phyloP scores from a whole-genome alignment of 37 sponge, comb jelly and placozoan species.

The Oopsacas minuta region DNA sequence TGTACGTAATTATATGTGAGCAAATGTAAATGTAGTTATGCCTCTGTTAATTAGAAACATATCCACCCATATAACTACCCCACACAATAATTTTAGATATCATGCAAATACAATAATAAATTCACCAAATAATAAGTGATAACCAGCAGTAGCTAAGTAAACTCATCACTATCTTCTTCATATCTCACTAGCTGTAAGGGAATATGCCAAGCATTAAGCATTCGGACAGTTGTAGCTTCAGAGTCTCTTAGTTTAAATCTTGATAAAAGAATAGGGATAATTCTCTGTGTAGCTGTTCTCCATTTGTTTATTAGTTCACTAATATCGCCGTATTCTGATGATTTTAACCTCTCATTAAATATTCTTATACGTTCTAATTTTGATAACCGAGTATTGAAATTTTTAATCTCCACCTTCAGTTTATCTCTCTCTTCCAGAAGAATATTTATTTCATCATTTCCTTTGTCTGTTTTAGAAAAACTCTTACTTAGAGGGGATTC shows the following conservation, averaged over 20 bases:
- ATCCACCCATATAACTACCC: too few relatives aligned
- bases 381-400: background rate
- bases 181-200: background rate
- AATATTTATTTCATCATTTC: background rate
- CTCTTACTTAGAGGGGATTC: background rate
- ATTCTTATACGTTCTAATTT: background rate
- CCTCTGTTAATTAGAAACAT: too few relatives aligned
- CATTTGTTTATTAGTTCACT: background rate
- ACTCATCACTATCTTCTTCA: background rate
- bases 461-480: background rate
- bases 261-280: background rate
- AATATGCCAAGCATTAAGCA: background rate
- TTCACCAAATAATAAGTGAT: too few relatives aligned
- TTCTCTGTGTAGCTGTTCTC: background rate
- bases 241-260: background rate
- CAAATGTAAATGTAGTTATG: too few relatives aligned
- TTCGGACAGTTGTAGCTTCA: background rate
- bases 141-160: background rate
- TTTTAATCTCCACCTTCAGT: background rate
- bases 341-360: background rate
- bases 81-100: too few relatives aligned
- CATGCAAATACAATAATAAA: too few relatives aligned
- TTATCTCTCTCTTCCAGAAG: background rate
- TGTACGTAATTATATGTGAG: too few relatives aligned
- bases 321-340: background rate